Evolutionary conservation across 2,113 vertebrate species (phyloP).

Genomic region (Hydrochoerus hydrochaeris): DNA sequence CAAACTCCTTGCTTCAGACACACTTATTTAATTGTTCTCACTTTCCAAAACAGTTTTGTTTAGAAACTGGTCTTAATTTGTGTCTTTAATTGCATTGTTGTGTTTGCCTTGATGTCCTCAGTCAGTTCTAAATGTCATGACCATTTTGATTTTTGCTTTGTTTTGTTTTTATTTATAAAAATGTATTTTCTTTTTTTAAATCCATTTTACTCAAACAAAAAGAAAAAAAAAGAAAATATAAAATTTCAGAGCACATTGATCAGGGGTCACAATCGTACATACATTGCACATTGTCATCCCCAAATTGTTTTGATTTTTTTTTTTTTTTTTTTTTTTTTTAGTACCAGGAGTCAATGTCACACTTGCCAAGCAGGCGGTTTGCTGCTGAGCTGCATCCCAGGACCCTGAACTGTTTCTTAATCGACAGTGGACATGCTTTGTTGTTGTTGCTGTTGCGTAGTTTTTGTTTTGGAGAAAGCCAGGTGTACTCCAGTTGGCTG

Average conservation of each 20-base stretch:
- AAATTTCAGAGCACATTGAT: too few species aligned
- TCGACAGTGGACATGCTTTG: background rate
- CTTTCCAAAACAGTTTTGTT: background rate
- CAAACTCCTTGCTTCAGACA: background rate
- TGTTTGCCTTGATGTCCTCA: background rate
- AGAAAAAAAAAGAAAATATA: too few species aligned
- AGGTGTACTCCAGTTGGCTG: background rate
- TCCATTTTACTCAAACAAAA: too few species aligned
- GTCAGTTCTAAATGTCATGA: background rate
- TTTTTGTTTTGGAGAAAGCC: background rate
- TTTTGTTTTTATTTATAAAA: too few species aligned
- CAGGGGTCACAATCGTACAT: too few species aligned
- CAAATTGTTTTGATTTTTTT: background rate
- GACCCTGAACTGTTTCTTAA: background rate
- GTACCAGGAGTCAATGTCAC: too few species aligned
- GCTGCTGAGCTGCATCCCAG: too few species aligned
- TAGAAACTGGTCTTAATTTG: background rate
- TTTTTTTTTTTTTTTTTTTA: too few species aligned
- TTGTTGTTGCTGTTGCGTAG: too few species aligned
- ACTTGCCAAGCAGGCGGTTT: too few species aligned
- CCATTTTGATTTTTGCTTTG: background rate
- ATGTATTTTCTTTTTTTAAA: too few species aligned
- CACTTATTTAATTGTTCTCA: background rate
- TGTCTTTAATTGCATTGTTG: background rate
- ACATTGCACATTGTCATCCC: too few species aligned